These are phyloP conservation scores for Stigmatopora argus DNA, from an alignment of 2,113 vertebrate species.

Conservation along the genomic window DNA sequence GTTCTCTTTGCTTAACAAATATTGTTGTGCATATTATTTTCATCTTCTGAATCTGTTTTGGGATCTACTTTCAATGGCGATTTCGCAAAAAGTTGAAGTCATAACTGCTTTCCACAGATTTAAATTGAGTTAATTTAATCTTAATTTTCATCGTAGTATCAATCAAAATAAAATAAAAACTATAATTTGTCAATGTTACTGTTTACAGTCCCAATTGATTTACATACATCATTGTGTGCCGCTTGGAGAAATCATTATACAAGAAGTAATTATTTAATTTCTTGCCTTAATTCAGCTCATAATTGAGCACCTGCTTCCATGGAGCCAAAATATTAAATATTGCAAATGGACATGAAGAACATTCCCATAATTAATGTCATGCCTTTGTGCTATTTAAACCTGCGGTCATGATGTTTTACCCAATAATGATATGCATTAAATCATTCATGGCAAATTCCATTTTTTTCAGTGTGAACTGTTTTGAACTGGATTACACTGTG, in stretches of 20 bases:
- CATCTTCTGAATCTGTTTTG: too few species aligned
- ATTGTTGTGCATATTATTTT: too few species aligned
- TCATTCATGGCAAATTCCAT: neutral
- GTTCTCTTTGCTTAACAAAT: too few species aligned
- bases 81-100: neutral
- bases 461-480: too few species aligned
- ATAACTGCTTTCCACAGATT: neutral
- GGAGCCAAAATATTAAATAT: neutral
- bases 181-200: neutral
- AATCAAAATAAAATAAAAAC: slow-evolving; percentile 14
- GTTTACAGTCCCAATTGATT: neutral
- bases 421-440: neutral
- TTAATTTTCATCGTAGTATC: neutral
- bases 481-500: too few species aligned
- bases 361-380: slow-evolving; percentile 7
- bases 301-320: neutral
- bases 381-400: slow-evolving; percentile 4
- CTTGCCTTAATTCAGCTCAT: neutral
- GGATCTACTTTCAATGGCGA: too few species aligned
- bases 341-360: neutral
- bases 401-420: neutral
- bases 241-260: neutral
- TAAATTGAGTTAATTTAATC: neutral
- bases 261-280: neutral
- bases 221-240: neutral